phyloP scores from a whole-genome alignment of 2,113 vertebrate genomes.

The Oncorhynchus nerka region DNA sequence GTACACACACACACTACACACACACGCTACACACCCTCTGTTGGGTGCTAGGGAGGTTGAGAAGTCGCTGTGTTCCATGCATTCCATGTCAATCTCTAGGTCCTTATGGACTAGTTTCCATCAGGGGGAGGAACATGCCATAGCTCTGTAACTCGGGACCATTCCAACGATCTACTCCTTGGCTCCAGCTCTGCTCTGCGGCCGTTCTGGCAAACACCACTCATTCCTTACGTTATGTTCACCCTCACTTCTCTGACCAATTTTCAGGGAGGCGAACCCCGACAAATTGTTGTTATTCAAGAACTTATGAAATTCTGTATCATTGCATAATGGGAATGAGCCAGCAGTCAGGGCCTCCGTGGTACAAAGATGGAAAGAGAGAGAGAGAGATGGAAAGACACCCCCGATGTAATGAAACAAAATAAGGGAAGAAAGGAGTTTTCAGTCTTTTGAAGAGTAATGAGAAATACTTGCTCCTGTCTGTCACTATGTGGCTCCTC shows the following conservation, averaged over 20 bases:
- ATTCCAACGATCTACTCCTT: slow-evolving; percentile 48
- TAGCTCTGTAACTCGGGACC: slow-evolving; percentile 41
- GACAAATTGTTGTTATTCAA: slow-evolving; percentile 58
- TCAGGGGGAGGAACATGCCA: slow-evolving; percentile 43
- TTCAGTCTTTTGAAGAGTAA: background rate
- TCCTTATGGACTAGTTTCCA: slow-evolving; percentile 47
- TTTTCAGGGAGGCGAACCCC: slow-evolving; percentile 44
- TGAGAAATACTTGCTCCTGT: slow-evolving; percentile 4
- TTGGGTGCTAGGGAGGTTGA: slow-evolving; percentile 47
- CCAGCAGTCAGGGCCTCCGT: slow-evolving; percentile 12
- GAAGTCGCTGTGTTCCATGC: slow-evolving; percentile 50
- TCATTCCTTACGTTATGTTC: slow-evolving; percentile 27
- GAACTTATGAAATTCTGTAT: slow-evolving; percentile 48
- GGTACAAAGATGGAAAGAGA: background rate
- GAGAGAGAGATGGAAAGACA: background rate
- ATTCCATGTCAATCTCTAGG: slow-evolving; percentile 52
- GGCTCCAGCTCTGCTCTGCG: slow-evolving; percentile 31
- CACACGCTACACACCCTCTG: slow-evolving; percentile 39
- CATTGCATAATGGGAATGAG: slow-evolving; percentile 30
- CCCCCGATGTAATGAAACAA: background rate
- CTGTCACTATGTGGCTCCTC: slow-evolving; percentile 12
- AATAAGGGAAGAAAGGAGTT: background rate
- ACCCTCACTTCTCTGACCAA: slow-evolving; percentile 39
- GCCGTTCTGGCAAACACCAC: slow-evolving; percentile 44
- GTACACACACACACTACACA: slow-evolving; percentile 33